phyloP scores from a whole-genome alignment of 2,888 invertebrate species.

The Pegoplata infirma region DNA sequence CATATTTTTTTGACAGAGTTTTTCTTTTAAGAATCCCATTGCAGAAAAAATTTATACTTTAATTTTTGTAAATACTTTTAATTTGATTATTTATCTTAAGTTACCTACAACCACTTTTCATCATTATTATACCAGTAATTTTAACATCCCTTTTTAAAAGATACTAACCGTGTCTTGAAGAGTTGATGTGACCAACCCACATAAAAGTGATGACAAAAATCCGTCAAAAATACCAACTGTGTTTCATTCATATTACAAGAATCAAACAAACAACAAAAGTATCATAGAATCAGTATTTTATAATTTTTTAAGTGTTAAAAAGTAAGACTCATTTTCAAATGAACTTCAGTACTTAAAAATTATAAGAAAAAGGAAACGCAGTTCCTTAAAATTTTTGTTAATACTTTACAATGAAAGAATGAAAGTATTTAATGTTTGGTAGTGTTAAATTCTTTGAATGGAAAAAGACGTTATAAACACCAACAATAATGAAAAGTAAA shows the following conservation, averaged over 20 bases:
- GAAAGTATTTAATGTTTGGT: conserved; percentile 48
- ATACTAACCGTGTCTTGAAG: conserved; percentile 7
- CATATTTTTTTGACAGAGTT: too few species aligned
- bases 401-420: conserved; percentile 22
- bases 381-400: conserved; percentile 41
- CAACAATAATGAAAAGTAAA: conserved; percentile 56
- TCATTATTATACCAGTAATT: neutral
- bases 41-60: too few species aligned
- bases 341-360: too few species aligned
- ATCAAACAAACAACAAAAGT: too few species aligned
- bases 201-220: conserved; percentile 47
- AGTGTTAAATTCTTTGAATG: conserved; percentile 51
- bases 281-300: conserved; percentile 46
- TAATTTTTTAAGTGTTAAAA: conserved; percentile 52
- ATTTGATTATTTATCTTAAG: conserved; percentile 28
- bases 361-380: conserved; percentile 22
- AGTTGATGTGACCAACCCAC: conserved; percentile 28
- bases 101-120: conserved; percentile 5
- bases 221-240: conserved; percentile 47
- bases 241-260: conserved; percentile 40
- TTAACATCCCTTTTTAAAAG: neutral
- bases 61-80: neutral
- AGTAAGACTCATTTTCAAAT: conserved; percentile 44
- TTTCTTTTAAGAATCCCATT: too few species aligned
- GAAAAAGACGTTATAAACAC: conserved; percentile 50